Evolutionary conservation across 1,140 invertebrate genomes (phyloP), one percentile per base, ranked within the genome.

Genomic region (Diorhabda sublineata): DNA sequence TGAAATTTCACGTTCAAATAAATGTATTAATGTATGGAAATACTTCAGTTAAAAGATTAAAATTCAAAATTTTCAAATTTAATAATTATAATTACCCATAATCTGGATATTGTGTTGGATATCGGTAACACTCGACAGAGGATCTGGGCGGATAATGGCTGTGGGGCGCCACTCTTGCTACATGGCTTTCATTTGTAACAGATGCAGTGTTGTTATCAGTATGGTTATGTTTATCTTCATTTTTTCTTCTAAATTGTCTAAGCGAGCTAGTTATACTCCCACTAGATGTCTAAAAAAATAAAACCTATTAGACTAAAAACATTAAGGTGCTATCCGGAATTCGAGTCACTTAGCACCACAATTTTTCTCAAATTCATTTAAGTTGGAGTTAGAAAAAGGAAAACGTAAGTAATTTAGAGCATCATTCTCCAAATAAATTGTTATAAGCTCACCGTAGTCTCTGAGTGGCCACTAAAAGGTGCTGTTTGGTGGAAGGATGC

Each of bases 171-270:
- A 79, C 77, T 44, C 78, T 61, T 5, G 77, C 78, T 59, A 79
- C 75, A 64, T 78, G 77, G 59, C 71, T 75, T 45, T 73, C 66
- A 11, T 56, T 66, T 60, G 61, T 56, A 42, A 58, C 65, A 45
- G 59, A 72, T 70, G 42, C 8, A 43, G 42, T 57, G 58, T 26
- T 60, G 61, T 66, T 65, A 47, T 62, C 60, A 11, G 41, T 42
- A 63, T 68, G 45, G 4, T 72, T 61, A 52, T 72, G 68, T 52
- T 77, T 74, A 44, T 69, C 70, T 69, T 73, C 76, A 69, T 78
- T 77, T 64, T 80, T 80, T 67, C 79, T 79, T 4, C 79, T 66
- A 69, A 78, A 81, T 64, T 77, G 79, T 59, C 79, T 76, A n/a
- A 81, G 73, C 5, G 78, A 75, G 66, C 75, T 78, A 47, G 77